Percentiles rank a stretch among this genome's conserved stretches.
These are phyloP conservation scores for Apomyelois bistriatella DNA, from an alignment of 2,888 invertebrate species.

Conservation along the genomic window DNA sequence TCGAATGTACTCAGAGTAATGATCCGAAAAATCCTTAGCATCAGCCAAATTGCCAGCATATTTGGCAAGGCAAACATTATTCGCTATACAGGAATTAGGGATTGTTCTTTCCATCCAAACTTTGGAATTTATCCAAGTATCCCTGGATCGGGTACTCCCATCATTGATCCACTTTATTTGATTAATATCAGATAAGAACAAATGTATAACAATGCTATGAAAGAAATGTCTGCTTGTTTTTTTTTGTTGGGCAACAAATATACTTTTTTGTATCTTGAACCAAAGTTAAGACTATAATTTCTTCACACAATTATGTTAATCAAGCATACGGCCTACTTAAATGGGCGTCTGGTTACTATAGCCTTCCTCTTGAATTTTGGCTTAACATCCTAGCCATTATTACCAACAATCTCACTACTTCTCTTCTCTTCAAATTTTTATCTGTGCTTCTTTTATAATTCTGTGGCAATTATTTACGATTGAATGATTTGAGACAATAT, in stretches of 20 bases:
- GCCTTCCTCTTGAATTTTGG: no score
- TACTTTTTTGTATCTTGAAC: no score
- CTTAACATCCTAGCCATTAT: no score
- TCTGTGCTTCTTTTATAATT: no score
- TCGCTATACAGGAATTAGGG: constrained; percentile 43
- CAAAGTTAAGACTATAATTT: no score
- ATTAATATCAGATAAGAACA: constrained; percentile 34
- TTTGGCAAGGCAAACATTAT: constrained; percentile 40
- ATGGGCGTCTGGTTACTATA: no score
- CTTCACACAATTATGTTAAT: no score
- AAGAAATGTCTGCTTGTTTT: neutral
- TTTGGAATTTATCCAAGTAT: constrained; percentile 52
- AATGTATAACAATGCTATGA: neutral
- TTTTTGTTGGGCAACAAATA: no score
- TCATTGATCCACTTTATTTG: constrained; percentile 44
- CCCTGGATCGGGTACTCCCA: constrained; percentile 36
- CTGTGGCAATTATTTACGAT: no score
- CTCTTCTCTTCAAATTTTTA: no score
- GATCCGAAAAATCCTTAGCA: constrained; percentile 23
- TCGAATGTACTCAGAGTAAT: constrained; percentile 27
- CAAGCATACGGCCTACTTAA: no score
- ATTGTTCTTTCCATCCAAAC: constrained; percentile 33
- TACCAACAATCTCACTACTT: no score
- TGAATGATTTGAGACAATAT: neutral
- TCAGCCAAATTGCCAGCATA: constrained; percentile 32